Percentiles rank a stretch among this genome's conserved stretches.
Evolutionary conservation across 2,797 vertebrate genomes (phyloP).

Genomic region (Catostomus latipinnis): DNA sequence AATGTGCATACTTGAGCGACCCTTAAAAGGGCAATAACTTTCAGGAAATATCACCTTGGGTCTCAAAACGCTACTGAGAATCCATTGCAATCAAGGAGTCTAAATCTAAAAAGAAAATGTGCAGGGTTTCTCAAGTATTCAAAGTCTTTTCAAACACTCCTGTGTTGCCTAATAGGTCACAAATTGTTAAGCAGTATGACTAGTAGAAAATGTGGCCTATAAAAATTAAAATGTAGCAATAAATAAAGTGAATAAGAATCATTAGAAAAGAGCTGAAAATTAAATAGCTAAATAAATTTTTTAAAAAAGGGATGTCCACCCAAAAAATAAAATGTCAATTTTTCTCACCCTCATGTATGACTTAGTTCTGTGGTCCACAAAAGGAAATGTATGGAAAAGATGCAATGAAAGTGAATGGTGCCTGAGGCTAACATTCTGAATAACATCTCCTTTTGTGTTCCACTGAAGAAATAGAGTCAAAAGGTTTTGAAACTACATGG

Average conservation of each 20-base stretch:
- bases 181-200: background rate
- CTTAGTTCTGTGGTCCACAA: too few relatives aligned
- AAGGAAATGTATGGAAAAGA: too few relatives aligned
- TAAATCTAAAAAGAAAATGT: constrained; percentile 27
- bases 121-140: background rate
- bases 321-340: too few relatives aligned
- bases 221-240: background rate
- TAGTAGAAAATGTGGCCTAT: background rate
- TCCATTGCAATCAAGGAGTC: constrained; percentile 2
- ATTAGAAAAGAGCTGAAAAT: background rate
- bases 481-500: too few relatives aligned
- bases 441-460: too few relatives aligned
- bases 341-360: too few relatives aligned
- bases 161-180: background rate
- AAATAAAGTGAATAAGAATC: background rate
- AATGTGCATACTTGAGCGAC: constrained; percentile 6
- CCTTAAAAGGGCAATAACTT: constrained; percentile 11
- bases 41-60: constrained; percentile 12
- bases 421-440: too few relatives aligned
- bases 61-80: background rate
- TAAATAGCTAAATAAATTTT: background rate
- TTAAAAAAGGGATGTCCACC: too few relatives aligned
- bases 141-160: constrained; percentile 24
- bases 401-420: too few relatives aligned
- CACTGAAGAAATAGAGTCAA: too few relatives aligned